Evolutionary conservation across 2,888 invertebrate species (phyloP).

Genomic region (Fragum fragum): DNA sequence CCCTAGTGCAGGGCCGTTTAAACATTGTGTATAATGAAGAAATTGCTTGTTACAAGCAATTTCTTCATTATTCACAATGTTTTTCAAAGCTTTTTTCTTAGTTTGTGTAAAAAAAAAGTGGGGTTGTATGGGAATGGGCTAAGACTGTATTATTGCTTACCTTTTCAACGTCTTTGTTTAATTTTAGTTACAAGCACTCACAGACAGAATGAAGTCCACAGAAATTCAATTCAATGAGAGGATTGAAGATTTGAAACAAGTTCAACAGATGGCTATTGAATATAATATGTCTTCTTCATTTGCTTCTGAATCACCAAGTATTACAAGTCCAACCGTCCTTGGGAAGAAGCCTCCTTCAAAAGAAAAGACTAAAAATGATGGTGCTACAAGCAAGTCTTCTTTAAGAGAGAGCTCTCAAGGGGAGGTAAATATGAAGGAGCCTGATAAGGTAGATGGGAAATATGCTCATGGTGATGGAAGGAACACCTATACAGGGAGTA

Average conservation of each 20-base stretch:
- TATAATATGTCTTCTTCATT: slow-evolving; percentile 55
- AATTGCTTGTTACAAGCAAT: too few species aligned
- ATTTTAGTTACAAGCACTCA: slow-evolving; percentile 66
- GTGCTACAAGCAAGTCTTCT: neutral
- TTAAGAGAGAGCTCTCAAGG: neutral
- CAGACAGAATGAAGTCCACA: slow-evolving; percentile 43
- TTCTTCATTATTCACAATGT: too few species aligned
- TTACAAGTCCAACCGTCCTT: neutral
- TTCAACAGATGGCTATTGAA: slow-evolving; percentile 69
- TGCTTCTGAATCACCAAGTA: neutral
- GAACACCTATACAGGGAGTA: neutral
- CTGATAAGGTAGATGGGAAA: neutral
- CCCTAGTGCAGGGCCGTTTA: too few species aligned
- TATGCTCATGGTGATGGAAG: neutral
- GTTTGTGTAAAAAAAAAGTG: too few species aligned
- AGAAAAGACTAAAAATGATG: neutral
- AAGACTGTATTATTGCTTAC: too few species aligned
- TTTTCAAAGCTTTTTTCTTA: too few species aligned
- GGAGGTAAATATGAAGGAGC: neutral
- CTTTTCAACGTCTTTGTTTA: neutral
- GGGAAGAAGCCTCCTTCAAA: neutral
- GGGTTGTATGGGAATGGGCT: too few species aligned
- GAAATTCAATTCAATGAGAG: slow-evolving; percentile 57
- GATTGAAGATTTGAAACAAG: slow-evolving; percentile 56
- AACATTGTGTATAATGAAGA: too few species aligned